Base-by-base conservation (phyloP, 2,888 invertebrate species). In the Mechanitis mazaeus region DNA sequence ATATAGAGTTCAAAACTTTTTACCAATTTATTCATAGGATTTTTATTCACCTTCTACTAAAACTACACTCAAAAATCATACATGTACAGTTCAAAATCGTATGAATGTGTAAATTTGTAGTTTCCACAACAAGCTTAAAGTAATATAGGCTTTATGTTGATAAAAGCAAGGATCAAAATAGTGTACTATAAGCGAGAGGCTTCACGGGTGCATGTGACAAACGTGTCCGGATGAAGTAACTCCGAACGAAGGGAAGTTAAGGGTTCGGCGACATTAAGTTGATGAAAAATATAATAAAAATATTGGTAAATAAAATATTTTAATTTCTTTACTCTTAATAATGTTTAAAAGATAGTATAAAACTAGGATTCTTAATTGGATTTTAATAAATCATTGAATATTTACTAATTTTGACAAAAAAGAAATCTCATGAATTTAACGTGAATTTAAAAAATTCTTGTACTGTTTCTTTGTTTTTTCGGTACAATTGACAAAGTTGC, bases 151-250 rank as follows among this genome's bases (percentile, higher is more conserved):
- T 58, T 54, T 65, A 65, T 56, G 53, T 12, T 35, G 1, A 35
- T 11, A 2, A 9, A 2, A 2, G 33, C 56, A 62, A 35, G 58
- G 54, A 28, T 56, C 53, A 62, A 61, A 54, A 58, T 61, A 11
- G 58, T 20, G 33, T 58, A 53, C 3, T 4, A 31, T 54, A 50
- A 57, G 38, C 54, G 45, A 28, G 20, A 20, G n/a, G 60, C 53
- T 47, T 33, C 64, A 50, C 50, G 50, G 50, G 50, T 66, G 66
- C 60, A 62, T 66, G 66, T 66, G 66, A 66, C 66, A 66, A 66
- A 66, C 61, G 60, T 62, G 61, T 58, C 64, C 61, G 61, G 59
- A 45, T 60, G 60, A 58, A 63, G 60, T 55, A 58, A 57, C 64
- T 66, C 54, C 55, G 50, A 56, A 45, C 58, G 50, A 50, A 42